A percentile compares a stretch with the other conserved stretches of the same genome.
These are phyloP conservation scores for human (Homo sapiens) DNA, from an alignment of 2,113 vertebrate genomes.

Conservation along the genomic window DNA sequence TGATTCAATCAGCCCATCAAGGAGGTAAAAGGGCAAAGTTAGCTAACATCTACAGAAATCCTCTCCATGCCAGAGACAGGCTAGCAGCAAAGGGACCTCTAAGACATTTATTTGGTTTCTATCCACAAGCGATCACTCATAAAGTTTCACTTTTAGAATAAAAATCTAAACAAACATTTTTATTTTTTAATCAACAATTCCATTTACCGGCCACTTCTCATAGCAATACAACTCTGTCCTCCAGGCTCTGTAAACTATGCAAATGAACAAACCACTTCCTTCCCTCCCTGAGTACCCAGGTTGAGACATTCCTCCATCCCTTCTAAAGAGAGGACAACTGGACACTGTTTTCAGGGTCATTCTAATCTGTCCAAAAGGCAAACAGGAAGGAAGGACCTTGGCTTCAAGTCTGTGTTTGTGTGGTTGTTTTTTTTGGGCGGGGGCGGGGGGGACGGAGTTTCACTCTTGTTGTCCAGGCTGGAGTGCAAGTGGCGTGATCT, in stretches of 20 bases:
- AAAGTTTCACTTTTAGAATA: background rate
- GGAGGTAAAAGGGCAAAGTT: background rate
- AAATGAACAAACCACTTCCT: background rate
- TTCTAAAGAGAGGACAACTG: background rate
- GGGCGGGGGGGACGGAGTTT: too few relatives aligned
- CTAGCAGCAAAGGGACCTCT: background rate
- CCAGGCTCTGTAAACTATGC: background rate
- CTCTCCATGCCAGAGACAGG: background rate
- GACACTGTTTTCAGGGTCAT: background rate
- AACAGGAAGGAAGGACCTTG: background rate
- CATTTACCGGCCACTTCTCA: background rate
- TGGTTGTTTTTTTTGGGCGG: too few relatives aligned
- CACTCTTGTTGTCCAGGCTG: too few relatives aligned
- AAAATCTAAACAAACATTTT: background rate
- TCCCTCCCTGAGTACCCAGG: background rate
- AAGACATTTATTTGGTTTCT: background rate
- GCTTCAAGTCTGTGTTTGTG: slow-evolving; percentile 24
- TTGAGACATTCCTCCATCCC: background rate
- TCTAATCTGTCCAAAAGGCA: background rate
- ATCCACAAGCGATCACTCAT: background rate
- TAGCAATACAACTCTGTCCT: background rate
- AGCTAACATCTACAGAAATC: background rate
- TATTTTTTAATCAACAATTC: background rate
- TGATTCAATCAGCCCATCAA: background rate
- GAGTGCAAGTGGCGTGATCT: too few relatives aligned